Conservation (phyloP, 2,888 invertebrate genomes). For the Mamestra brassicae region DNA sequence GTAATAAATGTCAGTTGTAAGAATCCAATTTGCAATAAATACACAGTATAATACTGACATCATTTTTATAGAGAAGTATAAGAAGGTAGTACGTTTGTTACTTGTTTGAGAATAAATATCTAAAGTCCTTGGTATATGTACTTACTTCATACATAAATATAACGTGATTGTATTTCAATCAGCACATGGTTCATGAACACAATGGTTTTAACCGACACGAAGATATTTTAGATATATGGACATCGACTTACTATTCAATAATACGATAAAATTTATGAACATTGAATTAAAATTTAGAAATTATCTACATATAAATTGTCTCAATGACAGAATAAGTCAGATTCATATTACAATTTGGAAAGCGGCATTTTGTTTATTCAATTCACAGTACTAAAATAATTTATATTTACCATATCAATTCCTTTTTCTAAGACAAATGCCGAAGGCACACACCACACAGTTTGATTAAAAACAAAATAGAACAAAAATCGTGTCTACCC, state of each 20-base stretch:
- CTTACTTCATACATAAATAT: constrained; percentile 39
- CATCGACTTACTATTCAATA: constrained; percentile 1
- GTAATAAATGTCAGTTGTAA: constrained; percentile 41
- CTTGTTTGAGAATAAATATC: constrained; percentile 34
- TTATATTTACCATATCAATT: constrained; percentile 60
- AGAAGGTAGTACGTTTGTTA: background rate
- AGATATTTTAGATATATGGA: background rate
- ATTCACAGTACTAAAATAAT: constrained; percentile 9
- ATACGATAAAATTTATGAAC: constrained; percentile 24
- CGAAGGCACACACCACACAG: constrained; percentile 49
- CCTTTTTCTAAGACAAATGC: constrained; percentile 27
- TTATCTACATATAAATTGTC: constrained; percentile 16
- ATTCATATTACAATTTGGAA: constrained; percentile 39
- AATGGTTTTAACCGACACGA: constrained; percentile 16
- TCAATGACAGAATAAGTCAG: constrained; percentile 35
- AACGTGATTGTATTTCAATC: constrained; percentile 44
- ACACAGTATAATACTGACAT: constrained; percentile 4
- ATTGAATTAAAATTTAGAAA: constrained; percentile 44
- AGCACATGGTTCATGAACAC: constrained; percentile 49
- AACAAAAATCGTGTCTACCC: constrained; percentile 47
- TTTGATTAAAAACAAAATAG: constrained; percentile 55
- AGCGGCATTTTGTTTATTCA: constrained; percentile 38
- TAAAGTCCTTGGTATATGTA: constrained; percentile 52
- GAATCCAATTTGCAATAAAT: constrained; percentile 11
- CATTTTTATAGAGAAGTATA: background rate